These are phyloP conservation scores for Aphelocoma californica DNA, from an alignment of 2,797 vertebrate species.

Conservation along the genomic window DNA sequence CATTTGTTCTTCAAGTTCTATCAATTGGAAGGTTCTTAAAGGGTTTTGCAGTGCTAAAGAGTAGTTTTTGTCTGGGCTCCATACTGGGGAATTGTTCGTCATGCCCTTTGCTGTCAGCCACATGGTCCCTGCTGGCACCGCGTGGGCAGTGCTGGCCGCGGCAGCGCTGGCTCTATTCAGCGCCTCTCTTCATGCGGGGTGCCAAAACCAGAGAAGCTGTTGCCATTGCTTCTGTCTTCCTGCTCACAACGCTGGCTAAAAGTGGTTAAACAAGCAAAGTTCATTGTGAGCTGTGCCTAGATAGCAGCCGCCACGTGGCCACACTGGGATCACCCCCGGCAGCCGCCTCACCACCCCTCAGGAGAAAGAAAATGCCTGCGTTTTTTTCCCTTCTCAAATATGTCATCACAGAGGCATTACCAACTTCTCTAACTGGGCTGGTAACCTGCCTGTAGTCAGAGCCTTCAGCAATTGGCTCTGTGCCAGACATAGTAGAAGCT, in stretches of 20 bases:
- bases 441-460: background rate
- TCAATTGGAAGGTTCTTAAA: background rate
- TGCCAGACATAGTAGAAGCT: background rate
- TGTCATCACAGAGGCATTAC: background rate
- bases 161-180: background rate
- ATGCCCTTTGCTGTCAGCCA: background rate
- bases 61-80: background rate
- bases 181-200: background rate
- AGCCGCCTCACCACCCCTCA: rapidly evolving
- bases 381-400: background rate
- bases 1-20: background rate
- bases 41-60: background rate
- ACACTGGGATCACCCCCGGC: rapidly evolving
- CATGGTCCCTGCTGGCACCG: background rate
- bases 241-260: background rate
- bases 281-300: background rate
- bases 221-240: background rate
- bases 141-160: background rate
- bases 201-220: background rate
- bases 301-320: rapidly evolving
- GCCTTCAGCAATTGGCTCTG: background rate
- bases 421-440: background rate
- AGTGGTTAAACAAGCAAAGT: background rate
- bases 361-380: background rate
- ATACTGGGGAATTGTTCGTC: background rate